Evolutionary conservation across 2,797 vertebrate species (phyloP), one percentile per base, ranked within the genome.

Genomic region (Poecilia wingei): DNA sequence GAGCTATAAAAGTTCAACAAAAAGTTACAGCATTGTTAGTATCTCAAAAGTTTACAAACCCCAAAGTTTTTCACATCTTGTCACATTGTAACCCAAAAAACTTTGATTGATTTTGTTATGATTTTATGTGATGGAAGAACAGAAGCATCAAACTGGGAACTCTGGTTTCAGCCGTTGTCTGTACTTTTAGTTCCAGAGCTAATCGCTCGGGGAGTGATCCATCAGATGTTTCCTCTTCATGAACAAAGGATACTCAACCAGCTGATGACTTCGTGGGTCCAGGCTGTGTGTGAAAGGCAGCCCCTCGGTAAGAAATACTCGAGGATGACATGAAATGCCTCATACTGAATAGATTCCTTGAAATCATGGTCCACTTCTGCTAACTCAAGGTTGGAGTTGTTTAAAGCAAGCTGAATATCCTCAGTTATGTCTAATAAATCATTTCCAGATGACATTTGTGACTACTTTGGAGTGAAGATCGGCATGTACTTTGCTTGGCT

Each of bases 401-500:
- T 61, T 31, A 64, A 75, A 59, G 59, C 36, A 12, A 6, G 8
- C 6, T 68, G 22, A 68, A 68, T 20, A n/a, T 66, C 43, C 14
- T 68, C n/a, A 13, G 3, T 4, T n/a, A 31, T 25, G n/a, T 8
- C 8, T 39, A 14, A 61, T 36, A 64, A 64, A 6, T 6, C 45
- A 8, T 57, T 72, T 16, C 3, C 33, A 98, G 97, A 98, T 82
- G 97, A 98, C 41, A 96, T 98, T 90, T 98, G 97, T n/a, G 97
- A 98, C 87, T 98, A 98, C 88, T 98, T 98, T 0, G 98, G 97
- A 1, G 97, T 98, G 91, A 98, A 98, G 92, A 97, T 98, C 1
- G 96, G 95, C 82, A 97, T 98, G 97, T 98, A 98, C 55, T 98
- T 98, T 1, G 97, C 98, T 84, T 98, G 98, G 98, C 83, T 98